phyloP scores from a whole-genome alignment of 2,797 vertebrate genomes.

The Takifugu ocellatus region DNA sequence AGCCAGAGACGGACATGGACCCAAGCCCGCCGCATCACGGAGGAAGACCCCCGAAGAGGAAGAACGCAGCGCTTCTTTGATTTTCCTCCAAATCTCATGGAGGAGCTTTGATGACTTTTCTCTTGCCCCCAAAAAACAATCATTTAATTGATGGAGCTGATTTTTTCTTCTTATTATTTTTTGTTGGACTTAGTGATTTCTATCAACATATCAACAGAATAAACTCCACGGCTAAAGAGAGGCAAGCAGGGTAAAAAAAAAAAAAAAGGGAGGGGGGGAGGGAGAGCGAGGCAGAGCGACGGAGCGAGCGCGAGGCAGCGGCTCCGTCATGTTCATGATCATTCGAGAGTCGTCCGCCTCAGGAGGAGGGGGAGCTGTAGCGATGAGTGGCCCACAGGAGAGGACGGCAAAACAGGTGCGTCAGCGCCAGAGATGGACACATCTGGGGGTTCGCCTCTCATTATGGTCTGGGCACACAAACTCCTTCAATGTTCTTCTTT shows the following conservation, averaged over 20 bases:
- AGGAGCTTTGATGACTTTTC: background rate
- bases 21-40: constrained; percentile 11
- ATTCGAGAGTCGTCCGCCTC: constrained; percentile 71
- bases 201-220: constrained; percentile 16
- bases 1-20: constrained; percentile 25
- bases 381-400: constrained; percentile 53
- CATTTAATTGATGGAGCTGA: no score
- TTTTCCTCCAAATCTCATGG: background rate
- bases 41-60: constrained; percentile 7
- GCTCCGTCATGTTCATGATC: constrained; percentile 78
- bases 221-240: constrained; percentile 22
- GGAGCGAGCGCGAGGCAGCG: constrained; percentile 40
- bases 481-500: no score
- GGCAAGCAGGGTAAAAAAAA: constrained; percentile 17
- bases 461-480: background rate
- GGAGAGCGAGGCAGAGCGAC: constrained; percentile 26
- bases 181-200: background rate
- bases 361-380: constrained; percentile 51
- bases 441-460: background rate
- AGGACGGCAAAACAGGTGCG: constrained; percentile 77
- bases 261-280: constrained; percentile 32
- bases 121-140: no score
- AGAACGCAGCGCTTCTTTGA: background rate
- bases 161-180: background rate
- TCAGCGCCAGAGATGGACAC: background rate